These are phyloP conservation scores for Pipistrellus nathusii DNA, from an alignment of 2,797 vertebrate species.

Conservation along the genomic window DNA sequence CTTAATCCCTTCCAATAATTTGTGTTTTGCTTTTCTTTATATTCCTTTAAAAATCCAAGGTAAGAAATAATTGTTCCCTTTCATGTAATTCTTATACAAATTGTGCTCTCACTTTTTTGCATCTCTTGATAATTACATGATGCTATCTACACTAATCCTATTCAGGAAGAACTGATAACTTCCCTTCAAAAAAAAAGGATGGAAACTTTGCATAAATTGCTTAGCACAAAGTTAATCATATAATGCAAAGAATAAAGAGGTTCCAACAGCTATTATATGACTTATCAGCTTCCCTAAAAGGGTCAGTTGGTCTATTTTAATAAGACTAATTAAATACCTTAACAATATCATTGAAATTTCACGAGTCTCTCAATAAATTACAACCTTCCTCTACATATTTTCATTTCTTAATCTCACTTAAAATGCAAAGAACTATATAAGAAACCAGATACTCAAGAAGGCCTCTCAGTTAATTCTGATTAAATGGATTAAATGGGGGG, in stretches of 20 bases:
- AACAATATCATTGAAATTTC: slow-evolving; percentile 90
- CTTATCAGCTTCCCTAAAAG: slow-evolving; percentile 90
- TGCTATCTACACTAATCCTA: slow-evolving; percentile 97
- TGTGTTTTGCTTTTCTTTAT: slow-evolving; percentile 92
- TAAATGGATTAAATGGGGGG: slow-evolving; percentile 84
- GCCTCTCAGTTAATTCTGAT: slow-evolving; percentile 87
- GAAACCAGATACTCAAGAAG: slow-evolving; percentile 88
- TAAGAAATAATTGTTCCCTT: slow-evolving; percentile 96
- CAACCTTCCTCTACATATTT: slow-evolving; percentile 88
- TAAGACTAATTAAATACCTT: slow-evolving; percentile 92
- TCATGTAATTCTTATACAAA: slow-evolving; percentile 93
- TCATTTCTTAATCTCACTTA: slow-evolving; percentile 95
- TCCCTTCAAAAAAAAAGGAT: slow-evolving; percentile 87
- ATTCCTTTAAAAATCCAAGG: slow-evolving; percentile 94
- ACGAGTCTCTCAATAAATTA: slow-evolving; percentile 90
- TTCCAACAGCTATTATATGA: slow-evolving; percentile 92
- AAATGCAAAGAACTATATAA: slow-evolving; percentile 91
- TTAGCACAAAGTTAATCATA: slow-evolving; percentile 97
- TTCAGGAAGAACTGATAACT: slow-evolving; percentile 92
- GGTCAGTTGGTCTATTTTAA: slow-evolving; percentile 89
- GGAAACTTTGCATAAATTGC: slow-evolving; percentile 95
- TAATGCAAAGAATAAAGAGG: slow-evolving; percentile 90
- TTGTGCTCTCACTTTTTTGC: slow-evolving; percentile 91
- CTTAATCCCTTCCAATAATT: slow-evolving; percentile 94
- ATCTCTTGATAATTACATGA: slow-evolving; percentile 98